Evolutionary conservation across 2,113 vertebrate genomes (phyloP).

Genomic region (Proteles cristata): DNA sequence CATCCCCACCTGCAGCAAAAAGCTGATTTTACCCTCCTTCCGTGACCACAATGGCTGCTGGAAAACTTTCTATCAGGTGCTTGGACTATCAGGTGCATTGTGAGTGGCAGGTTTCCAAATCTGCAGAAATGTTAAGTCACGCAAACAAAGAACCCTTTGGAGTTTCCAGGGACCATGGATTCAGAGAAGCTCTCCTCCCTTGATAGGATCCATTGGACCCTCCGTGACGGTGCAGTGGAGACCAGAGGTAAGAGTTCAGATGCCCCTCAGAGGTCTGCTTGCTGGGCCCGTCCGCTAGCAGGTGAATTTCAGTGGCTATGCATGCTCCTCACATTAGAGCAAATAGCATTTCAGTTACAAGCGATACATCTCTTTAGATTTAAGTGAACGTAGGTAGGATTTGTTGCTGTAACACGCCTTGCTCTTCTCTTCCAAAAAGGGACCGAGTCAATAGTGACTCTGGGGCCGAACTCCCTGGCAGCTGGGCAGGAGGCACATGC

Average conservation of each 20-base stretch:
- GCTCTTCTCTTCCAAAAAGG: background rate
- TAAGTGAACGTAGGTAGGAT: background rate
- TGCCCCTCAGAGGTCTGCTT: background rate
- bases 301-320: background rate
- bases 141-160: background rate
- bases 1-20: background rate
- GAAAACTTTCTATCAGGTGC: background rate
- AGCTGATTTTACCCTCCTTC: background rate
- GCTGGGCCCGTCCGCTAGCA: background rate
- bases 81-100: background rate
- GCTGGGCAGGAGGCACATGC: background rate
- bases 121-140: background rate
- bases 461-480: background rate
- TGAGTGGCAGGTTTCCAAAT: background rate
- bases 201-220: background rate
- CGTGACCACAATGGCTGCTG: background rate
- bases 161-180: background rate
- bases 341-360: background rate
- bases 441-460: background rate
- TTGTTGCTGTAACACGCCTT: background rate
- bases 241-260: background rate
- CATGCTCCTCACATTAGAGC: background rate
- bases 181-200: background rate
- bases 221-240: background rate
- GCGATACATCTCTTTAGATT: background rate